These are phyloP conservation scores for Lampropteryx suffumata DNA, from an alignment of 2,888 invertebrate species.

Conservation along the genomic window DNA sequence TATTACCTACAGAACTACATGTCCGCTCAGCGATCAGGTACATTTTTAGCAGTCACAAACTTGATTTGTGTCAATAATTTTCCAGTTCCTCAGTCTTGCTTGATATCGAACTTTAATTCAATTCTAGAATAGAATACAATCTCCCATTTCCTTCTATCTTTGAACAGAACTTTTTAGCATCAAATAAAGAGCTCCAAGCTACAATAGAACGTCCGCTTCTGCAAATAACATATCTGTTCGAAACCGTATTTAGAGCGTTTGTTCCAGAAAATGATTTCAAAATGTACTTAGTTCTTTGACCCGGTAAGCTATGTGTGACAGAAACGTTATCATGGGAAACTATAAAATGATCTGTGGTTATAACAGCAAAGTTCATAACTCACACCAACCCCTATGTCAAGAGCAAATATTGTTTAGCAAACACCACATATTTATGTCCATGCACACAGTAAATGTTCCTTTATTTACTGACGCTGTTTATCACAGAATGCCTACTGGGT, in stretches of 20 bases:
- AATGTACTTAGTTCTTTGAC: constrained; percentile 6
- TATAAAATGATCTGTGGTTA: constrained; percentile 8
- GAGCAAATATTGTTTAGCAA: constrained; percentile 16
- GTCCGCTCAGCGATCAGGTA: too few species aligned
- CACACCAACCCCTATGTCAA: constrained; percentile 6
- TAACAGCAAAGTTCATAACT: constrained; percentile 13
- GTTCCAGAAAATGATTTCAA: constrained; percentile 16
- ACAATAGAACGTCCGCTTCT: constrained; percentile 14
- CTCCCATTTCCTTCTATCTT: constrained; percentile 4
- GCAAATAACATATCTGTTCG: constrained; percentile 15
- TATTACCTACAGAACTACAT: too few species aligned
- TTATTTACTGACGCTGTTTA: constrained; percentile 19
- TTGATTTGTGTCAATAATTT: too few species aligned
- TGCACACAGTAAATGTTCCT: constrained; percentile 11
- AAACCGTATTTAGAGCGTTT: constrained; percentile 13
- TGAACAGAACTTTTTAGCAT: constrained; percentile 10
- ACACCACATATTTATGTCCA: constrained; percentile 16
- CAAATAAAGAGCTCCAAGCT: constrained; percentile 15
- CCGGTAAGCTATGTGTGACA: constrained; percentile 6
- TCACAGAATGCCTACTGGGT: not conserved
- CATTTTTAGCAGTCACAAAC: too few species aligned
- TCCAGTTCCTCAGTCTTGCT: too few species aligned
- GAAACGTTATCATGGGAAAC: constrained; percentile 14
- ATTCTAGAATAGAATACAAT: not conserved
- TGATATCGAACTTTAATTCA: too few species aligned